These are phyloP conservation scores for Tenthredo notha DNA, from an alignment of 2,888 invertebrate genomes.

Conservation along the genomic window DNA sequence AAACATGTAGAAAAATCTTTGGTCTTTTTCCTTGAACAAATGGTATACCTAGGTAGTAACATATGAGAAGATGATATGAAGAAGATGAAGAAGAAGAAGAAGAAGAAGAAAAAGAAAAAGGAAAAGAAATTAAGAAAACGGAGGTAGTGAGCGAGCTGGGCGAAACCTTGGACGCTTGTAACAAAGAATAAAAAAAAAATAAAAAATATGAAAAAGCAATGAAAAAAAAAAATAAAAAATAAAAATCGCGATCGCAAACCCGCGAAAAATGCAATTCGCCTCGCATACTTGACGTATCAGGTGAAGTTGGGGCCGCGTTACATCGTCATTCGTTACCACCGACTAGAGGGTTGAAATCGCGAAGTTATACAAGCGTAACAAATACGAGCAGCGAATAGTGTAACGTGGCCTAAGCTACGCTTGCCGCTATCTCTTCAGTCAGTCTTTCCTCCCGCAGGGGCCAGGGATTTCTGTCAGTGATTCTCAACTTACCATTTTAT, in stretches of 20 bases:
- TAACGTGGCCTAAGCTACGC: constrained; percentile 35
- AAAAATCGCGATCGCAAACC: not conserved
- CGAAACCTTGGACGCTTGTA: not conserved
- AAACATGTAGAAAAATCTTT: not conserved
- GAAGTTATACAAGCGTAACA: constrained; percentile 32
- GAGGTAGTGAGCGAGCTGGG: not conserved
- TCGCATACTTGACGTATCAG: constrained; percentile 46
- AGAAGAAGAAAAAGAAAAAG: not conserved
- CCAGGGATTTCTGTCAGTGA: constrained; percentile 36
- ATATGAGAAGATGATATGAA: no score
- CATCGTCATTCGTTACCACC: constrained; percentile 23
- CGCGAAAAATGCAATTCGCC: constrained; percentile 48
- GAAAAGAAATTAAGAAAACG: not conserved
- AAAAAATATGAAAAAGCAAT: not conserved
- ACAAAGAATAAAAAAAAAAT: not conserved
- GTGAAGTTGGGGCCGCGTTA: constrained; percentile 31
- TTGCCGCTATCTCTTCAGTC: constrained; percentile 42
- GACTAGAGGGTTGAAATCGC: constrained; percentile 27
- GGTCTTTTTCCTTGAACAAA: not conserved
- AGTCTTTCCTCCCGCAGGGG: constrained; percentile 41
- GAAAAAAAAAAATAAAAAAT: not conserved
- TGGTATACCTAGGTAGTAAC: not conserved
- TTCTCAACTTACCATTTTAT: constrained; percentile 19
- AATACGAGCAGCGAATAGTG: constrained; percentile 40
- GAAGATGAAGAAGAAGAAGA: not conserved